Conservation (phyloP, 2,888 invertebrate species). For the Pimpla rufipes region DNA sequence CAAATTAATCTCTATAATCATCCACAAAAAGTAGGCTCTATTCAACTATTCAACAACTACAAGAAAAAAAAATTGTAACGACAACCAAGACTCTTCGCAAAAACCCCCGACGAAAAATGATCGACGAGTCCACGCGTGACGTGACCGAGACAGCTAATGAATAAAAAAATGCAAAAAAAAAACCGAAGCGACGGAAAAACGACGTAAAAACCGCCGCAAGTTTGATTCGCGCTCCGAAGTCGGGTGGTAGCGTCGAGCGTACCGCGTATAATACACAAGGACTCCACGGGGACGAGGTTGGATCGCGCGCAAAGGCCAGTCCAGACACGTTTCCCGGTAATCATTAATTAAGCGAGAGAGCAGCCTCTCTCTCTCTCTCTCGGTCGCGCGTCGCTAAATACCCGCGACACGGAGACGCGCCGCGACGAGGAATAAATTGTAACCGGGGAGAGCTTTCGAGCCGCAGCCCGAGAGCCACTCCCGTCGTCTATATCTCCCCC, state of each 20-base stretch:
- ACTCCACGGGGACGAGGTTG: slow-evolving; percentile 63
- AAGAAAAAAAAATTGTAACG: no score
- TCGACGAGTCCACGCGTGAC: neutral
- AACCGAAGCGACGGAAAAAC: slow-evolving; percentile 1
- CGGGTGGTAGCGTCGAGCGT: slow-evolving; percentile 22
- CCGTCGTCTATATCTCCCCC: slow-evolving; percentile 45
- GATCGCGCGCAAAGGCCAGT: slow-evolving; percentile 77
- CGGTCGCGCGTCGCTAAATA: slow-evolving; percentile 77
- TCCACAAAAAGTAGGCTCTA: no score
- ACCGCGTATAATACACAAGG: slow-evolving; percentile 1
- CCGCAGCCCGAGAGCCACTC: slow-evolving; percentile 57
- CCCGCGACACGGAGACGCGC: slow-evolving; percentile 74
- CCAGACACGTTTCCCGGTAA: slow-evolving; percentile 84
- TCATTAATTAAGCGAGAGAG: slow-evolving; percentile 83
- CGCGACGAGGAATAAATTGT: slow-evolving; percentile 69
- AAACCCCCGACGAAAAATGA: neutral
- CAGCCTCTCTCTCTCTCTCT: slow-evolving; percentile 64
- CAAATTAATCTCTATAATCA: no score
- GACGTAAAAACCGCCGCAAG: slow-evolving; percentile 13
- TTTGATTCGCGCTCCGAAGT: slow-evolving; percentile 27
- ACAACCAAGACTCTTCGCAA: no score
- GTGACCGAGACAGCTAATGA: neutral
- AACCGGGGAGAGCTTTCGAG: slow-evolving; percentile 52
- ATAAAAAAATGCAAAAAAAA: neutral
- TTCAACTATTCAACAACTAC: no score